phyloP scores from a whole-genome alignment of 1,140 invertebrate species.

The Caerostris darwini region DNA sequence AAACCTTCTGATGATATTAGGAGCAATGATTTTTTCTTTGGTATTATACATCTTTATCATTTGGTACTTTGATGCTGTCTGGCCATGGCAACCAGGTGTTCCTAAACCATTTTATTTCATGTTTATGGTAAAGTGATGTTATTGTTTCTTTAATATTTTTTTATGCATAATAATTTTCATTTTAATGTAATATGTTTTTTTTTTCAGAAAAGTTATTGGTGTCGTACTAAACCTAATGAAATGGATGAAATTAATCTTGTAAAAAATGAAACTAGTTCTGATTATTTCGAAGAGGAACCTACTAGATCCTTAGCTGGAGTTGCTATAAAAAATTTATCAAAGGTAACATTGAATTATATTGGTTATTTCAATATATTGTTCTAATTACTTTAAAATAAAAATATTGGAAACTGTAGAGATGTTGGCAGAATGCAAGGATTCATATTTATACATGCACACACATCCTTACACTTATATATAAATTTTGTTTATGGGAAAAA shows the following conservation, averaged over 20 bases:
- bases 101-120: conserved; percentile 80
- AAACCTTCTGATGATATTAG: conserved; percentile 76
- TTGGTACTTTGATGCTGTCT: conserved; percentile 81
- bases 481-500: no score
- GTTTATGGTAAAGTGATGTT: conserved; percentile 56
- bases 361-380: not conserved
- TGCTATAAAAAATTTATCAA: conserved; percentile 62
- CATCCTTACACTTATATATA: no score
- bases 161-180: not conserved
- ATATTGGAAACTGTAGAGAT: not conserved
- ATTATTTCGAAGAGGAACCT: conserved; percentile 75
- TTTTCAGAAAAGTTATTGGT: conserved; percentile 74
- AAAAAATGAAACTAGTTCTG: conserved; percentile 27
- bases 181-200: not conserved
- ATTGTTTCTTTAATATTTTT: not conserved
- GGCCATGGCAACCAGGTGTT: conserved; percentile 82
- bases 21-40: conserved; percentile 76
- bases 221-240: not conserved
- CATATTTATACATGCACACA: not conserved
- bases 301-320: conserved; percentile 35
- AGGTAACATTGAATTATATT: conserved; percentile 39
- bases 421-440: not conserved
- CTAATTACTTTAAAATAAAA: not conserved
- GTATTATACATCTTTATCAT: conserved; percentile 79
- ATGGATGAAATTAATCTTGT: not conserved